A percentile compares a stretch with the other conserved stretches of the same genome.
phyloP scores from a whole-genome alignment of 2,113 vertebrate genomes.

The Cryptomyrus ogoouensis region DNA sequence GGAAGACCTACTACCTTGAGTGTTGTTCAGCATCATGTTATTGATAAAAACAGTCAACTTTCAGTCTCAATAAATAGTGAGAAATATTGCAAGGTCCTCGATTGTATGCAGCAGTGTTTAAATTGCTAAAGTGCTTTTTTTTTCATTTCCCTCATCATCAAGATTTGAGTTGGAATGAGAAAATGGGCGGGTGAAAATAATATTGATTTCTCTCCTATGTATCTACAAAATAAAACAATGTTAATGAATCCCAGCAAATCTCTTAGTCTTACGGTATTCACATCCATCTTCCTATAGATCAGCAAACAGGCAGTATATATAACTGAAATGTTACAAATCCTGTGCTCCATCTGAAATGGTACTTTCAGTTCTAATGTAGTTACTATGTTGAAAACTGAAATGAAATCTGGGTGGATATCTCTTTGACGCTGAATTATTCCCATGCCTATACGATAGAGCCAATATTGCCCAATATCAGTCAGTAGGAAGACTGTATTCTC shows the following conservation, averaged over 20 bases:
- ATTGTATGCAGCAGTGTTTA: background rate
- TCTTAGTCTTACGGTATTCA: background rate
- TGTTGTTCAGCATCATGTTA: background rate
- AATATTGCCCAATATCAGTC: slow-evolving; percentile 77
- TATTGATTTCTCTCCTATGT: slow-evolving; percentile 5
- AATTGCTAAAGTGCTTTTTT: slow-evolving; percentile 1
- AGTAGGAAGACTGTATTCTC: slow-evolving; percentile 81
- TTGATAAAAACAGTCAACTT: slow-evolving; percentile 2
- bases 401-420: slow-evolving; percentile 40
- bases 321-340: slow-evolving; percentile 3
- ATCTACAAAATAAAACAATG: background rate
- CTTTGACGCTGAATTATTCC: slow-evolving; percentile 49
- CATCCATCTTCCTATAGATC: slow-evolving; percentile 20
- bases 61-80: background rate
- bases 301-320: background rate
- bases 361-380: slow-evolving; percentile 12
- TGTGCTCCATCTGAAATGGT: background rate
- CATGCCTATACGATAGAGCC: slow-evolving; percentile 59
- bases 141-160: background rate
- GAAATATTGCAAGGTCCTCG: slow-evolving; percentile 17
- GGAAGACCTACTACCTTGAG: background rate
- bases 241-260: background rate
- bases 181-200: background rate
- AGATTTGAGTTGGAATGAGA: slow-evolving; percentile 16
- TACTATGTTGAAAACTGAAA: slow-evolving; percentile 27